Evolutionary conservation across 2,797 vertebrate genomes (phyloP), one percentile per base, ranked within the genome.

Genomic region (Platyrinchus mystaceus): DNA sequence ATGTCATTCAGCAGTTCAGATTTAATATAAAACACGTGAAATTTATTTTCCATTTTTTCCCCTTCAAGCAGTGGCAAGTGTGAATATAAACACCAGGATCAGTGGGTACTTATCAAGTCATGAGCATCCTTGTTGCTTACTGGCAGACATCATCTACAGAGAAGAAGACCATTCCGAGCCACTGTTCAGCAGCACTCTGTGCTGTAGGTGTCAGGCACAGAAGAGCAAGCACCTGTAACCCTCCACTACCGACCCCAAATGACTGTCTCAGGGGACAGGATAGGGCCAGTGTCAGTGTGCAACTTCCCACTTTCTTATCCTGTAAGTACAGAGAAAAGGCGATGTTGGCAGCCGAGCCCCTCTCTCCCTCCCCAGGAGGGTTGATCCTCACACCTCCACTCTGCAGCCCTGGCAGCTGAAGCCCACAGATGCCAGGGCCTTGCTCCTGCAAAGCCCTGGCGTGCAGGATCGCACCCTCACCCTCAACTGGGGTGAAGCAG

Each of bases 91-190:
- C 16, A 36, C 36, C 6, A 22, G 39, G 39, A 37, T n/a, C 24
- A 43, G 28, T 8, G 27, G 10, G 24, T 3, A 23, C 5, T 44
- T 39, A 46, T 13, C 2, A 8, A 43, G 15, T 9, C 4, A 3
- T 12, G 11, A 44, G 12, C n/a, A 59, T 4, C 14, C 28, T 83
- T 2, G 0, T 34, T 94, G 43, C 50, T 50, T 10, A 52, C 10
- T 16, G 52, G 17, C 1, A 5, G 15, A 24, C 16, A 32, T 23
- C 13, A 28, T 0, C 2, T 10, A 14, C 26, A 1, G 6, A 70
- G 69, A 44, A 77, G 78, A 66, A 20, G n/a, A 43, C 27, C n/a
- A 4, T 30, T 37, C 69, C 56, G 23, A 83, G 63, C 18, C 34
- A 55, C 36, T 12, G 20, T 3, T 37, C 3, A 2, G 24, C 44